These are phyloP conservation scores for Tapirus terrestris DNA, from an alignment of 2,113 vertebrate genomes.

Conservation along the genomic window DNA sequence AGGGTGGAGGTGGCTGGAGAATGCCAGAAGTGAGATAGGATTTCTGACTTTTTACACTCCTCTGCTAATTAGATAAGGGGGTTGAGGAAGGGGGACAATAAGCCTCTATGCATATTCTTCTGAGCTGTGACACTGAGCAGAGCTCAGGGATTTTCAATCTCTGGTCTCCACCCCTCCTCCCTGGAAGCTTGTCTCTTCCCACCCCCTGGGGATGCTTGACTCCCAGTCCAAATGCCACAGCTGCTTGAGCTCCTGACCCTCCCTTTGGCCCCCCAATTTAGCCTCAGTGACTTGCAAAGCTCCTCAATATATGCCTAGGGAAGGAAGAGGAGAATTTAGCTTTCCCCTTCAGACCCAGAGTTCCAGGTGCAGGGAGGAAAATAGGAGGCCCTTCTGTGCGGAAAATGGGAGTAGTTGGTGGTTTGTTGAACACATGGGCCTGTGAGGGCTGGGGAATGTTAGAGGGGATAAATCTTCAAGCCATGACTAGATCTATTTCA, in stretches of 20 bases:
- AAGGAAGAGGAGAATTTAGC: not conserved
- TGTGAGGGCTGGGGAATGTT: not conserved
- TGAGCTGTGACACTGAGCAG: constrained; percentile 57
- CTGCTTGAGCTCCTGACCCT: not conserved
- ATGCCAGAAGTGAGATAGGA: constrained; percentile 50
- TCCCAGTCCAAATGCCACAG: constrained; percentile 59
- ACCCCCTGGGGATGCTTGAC: constrained; percentile 32
- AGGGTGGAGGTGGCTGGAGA: constrained; percentile 8
- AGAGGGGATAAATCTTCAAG: not conserved
- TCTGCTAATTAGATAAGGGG: constrained; percentile 75
- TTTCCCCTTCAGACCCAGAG: not conserved
- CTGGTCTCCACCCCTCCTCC: constrained; percentile 26
- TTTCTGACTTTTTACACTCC: constrained; percentile 71
- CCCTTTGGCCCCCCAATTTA: not conserved
- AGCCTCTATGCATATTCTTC: constrained; percentile 55
- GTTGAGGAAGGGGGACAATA: not conserved
- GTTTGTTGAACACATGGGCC: not conserved
- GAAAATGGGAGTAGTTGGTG: not conserved
- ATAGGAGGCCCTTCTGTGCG: not conserved
- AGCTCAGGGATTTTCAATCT: constrained; percentile 38
- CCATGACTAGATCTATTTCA: not conserved
- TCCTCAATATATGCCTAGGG: not conserved
- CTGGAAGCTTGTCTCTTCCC: not conserved
- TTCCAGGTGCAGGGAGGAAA: not conserved
- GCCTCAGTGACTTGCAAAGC: not conserved